Base-by-base conservation (phyloP, 2,888 invertebrate species). In the Aphodius granarius region DNA sequence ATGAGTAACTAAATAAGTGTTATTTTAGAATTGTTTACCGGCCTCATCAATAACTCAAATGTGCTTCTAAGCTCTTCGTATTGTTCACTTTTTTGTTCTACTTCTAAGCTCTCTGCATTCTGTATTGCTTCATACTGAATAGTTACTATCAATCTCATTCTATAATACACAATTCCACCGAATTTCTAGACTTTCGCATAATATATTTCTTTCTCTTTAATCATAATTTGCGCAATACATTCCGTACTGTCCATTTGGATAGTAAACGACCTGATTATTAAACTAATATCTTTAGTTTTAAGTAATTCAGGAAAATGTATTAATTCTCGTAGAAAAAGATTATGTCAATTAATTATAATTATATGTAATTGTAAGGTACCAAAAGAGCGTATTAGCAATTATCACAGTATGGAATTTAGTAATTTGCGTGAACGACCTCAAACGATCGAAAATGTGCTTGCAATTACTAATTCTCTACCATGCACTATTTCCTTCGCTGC, bases 401-500 rank as follows among this genome's bases (percentile, higher is more conserved):
- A 43, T 43, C 43, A 43, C 43, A 43, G 43, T 43, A 43, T 43
- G 43, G 43, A 43, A 43, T 43, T 43, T 43, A 43, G 43, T 3
- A 43, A 43, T 20, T 68, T 68, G n/a, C 68, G 15, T n/a, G 22
- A 68, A 68, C 68, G 68, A 68, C 68, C 68, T 68, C 68, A 68
- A 68, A 22, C 68, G 15, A 20, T 68, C 22, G 21, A 68, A 22
- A 68, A 68, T 68, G 68, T 20, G 20, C 21, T 20, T 21, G 68
- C 68, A 68, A 68, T 68, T 68, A 68, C 22, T 22, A 22, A 22
- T 68, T 68, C 22, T 20, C 22, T 68, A 68, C n/a, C 68, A 68
- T 68, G 68, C 68, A 68, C 68, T 68, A 68, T 68, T 68, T 68
- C 68, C 68, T 68, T 5, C 68, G 22, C 13, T 20, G 68, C 20